A percentile compares a stretch with the other conserved stretches of the same genome.
Conservation (phyloP, 2,888 invertebrate genomes). For the Hipparchia sbordonii region DNA sequence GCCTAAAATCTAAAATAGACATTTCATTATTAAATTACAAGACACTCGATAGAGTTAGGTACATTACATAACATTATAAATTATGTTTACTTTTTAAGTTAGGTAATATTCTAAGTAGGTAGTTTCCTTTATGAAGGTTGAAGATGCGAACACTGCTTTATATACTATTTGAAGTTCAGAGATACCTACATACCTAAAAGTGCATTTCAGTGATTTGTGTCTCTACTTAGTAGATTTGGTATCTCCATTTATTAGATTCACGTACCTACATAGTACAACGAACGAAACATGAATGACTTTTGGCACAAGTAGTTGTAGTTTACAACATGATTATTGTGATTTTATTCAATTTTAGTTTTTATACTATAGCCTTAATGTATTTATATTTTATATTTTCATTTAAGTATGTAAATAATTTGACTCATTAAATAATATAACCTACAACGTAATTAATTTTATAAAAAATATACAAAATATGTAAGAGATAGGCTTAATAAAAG, state of each 20-base stretch:
- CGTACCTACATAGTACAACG: conserved; percentile 10
- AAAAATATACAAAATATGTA: conserved; percentile 3
- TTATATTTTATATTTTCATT: not conserved
- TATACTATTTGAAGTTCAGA: conserved; percentile 35
- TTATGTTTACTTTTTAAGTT: conserved; percentile 48
- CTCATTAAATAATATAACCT: conserved; percentile 15
- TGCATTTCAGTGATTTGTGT: conserved; percentile 28
- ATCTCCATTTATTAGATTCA: conserved; percentile 28
- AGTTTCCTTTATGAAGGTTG: conserved; percentile 49
- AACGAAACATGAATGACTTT: conserved; percentile 51
- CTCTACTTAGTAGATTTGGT: conserved; percentile 27
- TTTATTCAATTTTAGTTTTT: conserved; percentile 1
- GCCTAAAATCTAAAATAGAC: conserved; percentile 76
- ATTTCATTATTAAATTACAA: conserved; percentile 62
- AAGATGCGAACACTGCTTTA: conserved; percentile 70
- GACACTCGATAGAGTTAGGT: conserved; percentile 56
- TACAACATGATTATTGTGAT: conserved; percentile 10
- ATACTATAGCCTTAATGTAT: not conserved
- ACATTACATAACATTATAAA: conserved; percentile 42
- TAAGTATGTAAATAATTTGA: conserved; percentile 9
- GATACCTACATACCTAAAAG: conserved; percentile 22
- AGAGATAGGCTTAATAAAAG: conserved; percentile 12
- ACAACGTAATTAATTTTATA: conserved; percentile 18
- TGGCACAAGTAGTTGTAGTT: conserved; percentile 54
- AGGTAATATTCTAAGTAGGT: conserved; percentile 60